Evolutionary conservation across 2,113 vertebrate species (phyloP).

Genomic region (Saimiri boliviensis): DNA sequence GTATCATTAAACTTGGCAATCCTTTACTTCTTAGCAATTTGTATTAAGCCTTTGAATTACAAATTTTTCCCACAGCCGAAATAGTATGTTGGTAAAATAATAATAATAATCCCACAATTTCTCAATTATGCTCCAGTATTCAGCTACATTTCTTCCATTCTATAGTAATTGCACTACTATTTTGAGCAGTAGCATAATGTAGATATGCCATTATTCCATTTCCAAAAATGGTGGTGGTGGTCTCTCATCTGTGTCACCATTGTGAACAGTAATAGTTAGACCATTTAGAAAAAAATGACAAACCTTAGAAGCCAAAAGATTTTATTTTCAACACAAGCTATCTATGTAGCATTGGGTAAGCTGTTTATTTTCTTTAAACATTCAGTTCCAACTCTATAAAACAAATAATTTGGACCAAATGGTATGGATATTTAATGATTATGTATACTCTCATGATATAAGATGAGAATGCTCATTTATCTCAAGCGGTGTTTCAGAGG

Average conservation of each 20-base stretch:
- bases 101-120: neutral
- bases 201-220: neutral
- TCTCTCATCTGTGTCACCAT: neutral
- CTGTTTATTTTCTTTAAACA: neutral
- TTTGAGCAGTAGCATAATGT: neutral
- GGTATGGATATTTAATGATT: neutral
- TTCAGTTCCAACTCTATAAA: neutral
- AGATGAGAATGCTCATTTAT: neutral
- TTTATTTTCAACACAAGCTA: neutral
- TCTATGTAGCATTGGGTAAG: no score
- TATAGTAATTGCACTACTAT: neutral
- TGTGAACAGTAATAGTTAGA: neutral
- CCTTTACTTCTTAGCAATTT: neutral
- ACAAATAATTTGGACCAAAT: neutral
- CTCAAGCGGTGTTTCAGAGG: no score
- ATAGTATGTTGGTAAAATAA: neutral
- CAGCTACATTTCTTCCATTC: neutral
- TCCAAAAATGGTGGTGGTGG: neutral
- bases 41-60: neutral
- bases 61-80: neutral
- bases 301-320: neutral
- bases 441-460: no score
- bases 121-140: neutral
- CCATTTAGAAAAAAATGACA: neutral
- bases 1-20: neutral